Evolutionary conservation across 2,797 vertebrate species (phyloP).

Genomic region (Platyrinchus mystaceus): DNA sequence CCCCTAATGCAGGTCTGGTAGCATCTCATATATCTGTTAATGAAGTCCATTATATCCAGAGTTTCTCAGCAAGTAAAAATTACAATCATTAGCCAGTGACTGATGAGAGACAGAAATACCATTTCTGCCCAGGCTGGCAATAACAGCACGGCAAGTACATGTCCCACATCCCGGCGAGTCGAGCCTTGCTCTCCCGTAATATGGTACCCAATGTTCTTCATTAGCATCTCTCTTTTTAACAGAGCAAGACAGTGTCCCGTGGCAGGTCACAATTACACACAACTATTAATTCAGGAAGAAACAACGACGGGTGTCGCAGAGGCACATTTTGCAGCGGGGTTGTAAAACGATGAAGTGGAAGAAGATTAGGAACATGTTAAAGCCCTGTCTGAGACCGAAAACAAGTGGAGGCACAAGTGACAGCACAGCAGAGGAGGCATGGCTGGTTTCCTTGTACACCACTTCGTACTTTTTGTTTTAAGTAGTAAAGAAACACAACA

Average conservation of each 20-base stretch:
- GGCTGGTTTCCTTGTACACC: neutral
- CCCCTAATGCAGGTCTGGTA: slow-evolving; percentile 1
- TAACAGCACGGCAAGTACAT: neutral
- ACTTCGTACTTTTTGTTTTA: neutral
- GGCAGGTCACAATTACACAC: slow-evolving; percentile 27
- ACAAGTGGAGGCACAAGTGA: neutral
- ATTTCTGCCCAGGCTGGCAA: neutral
- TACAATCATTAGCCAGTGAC: slow-evolving; percentile 1
- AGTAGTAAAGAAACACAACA: neutral
- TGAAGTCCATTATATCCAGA: slow-evolving; percentile 25
- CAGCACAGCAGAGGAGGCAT: neutral
- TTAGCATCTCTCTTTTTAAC: slow-evolving; percentile 30
- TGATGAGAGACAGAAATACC: neutral
- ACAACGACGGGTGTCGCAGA: neutral
- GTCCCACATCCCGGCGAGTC: neutral
- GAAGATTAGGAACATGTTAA: neutral
- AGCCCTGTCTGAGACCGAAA: neutral
- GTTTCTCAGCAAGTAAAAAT: slow-evolving; percentile 47
- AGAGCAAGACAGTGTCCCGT: slow-evolving; percentile 5
- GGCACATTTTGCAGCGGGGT: neutral
- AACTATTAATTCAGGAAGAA: slow-evolving; percentile 41
- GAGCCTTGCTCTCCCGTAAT: neutral
- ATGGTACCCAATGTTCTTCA: slow-evolving; percentile 65
- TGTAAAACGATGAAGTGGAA: neutral
- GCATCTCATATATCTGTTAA: neutral